A percentile compares a stretch with the other conserved stretches of the same genome.
These are phyloP conservation scores for Boleophthalmus pectinirostris DNA, from an alignment of 2,113 vertebrate species.

Conservation along the genomic window DNA sequence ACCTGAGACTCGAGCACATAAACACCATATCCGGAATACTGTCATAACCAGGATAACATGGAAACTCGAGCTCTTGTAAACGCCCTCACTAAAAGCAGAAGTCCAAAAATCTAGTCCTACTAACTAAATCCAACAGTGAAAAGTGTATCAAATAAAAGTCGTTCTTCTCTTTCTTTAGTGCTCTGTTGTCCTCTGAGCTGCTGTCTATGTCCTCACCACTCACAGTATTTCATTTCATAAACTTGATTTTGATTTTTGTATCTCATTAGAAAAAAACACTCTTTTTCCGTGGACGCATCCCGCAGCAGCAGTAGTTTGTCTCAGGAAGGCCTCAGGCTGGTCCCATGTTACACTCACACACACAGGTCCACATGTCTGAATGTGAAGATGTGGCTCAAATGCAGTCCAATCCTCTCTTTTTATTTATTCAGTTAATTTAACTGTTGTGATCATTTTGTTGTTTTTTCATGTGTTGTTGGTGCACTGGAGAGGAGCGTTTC, in stretches of 20 bases:
- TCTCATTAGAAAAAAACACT: conserved; percentile 19
- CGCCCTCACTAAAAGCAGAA: too few relatives aligned
- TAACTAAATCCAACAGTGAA: too few relatives aligned
- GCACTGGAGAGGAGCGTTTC: conserved; percentile 34
- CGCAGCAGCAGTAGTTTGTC: conserved; percentile 67
- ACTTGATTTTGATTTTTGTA: background rate
- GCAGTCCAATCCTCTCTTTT: conserved; percentile 38
- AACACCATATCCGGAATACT: too few relatives aligned
- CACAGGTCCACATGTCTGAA: conserved; percentile 29
- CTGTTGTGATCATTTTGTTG: background rate
- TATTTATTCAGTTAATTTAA: conserved; percentile 46
- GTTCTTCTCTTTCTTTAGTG: too few relatives aligned
- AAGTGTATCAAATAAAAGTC: too few relatives aligned
- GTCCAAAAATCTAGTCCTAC: too few relatives aligned
- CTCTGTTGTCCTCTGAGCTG: background rate
- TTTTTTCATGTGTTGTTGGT: conserved; percentile 19
- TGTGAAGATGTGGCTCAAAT: conserved; percentile 51
- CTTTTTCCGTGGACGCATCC: too few relatives aligned
- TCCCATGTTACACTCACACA: conserved; percentile 30
- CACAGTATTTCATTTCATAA: conserved; percentile 1
- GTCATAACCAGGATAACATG: too few relatives aligned
- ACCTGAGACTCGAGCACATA: too few relatives aligned
- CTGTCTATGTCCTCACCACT: background rate
- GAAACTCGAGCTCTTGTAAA: too few relatives aligned
- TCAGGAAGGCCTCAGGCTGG: conserved; percentile 68